Evolutionary conservation across 2,888 invertebrate species (phyloP).

Genomic region (Chouioia cunea): DNA sequence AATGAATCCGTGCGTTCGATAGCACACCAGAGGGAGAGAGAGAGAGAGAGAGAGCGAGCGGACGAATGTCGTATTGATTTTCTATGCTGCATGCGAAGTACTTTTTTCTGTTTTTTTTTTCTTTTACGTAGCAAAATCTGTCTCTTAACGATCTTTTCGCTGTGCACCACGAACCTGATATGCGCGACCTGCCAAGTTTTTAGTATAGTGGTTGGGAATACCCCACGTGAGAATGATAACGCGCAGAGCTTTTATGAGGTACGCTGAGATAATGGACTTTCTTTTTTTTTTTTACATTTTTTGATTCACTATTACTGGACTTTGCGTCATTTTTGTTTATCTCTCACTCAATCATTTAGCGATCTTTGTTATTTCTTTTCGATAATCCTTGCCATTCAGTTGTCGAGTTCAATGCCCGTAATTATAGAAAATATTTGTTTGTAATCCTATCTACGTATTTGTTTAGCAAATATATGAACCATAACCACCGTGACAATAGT

Average conservation of each 20-base stretch:
- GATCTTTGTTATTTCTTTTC: no score
- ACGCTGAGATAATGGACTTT: not conserved
- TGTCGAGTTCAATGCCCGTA: no score
- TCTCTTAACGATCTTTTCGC: slow-evolving; percentile 26
- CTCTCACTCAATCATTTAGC: no score
- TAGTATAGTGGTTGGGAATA: not conserved
- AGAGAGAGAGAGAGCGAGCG: not conserved
- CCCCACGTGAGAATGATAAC: not conserved
- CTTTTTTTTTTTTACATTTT: not conserved
- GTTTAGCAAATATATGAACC: no score
- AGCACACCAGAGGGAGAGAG: not conserved
- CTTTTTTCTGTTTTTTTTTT: slow-evolving; percentile 3
- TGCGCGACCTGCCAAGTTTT: not conserved
- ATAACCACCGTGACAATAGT: no score
- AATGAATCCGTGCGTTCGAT: slow-evolving; percentile 58
- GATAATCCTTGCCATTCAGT: no score
- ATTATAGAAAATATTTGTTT: no score
- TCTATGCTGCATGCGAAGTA: slow-evolving; percentile 39
- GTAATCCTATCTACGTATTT: no score
- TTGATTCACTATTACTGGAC: not conserved
- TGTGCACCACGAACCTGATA: not conserved
- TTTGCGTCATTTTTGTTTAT: no score
- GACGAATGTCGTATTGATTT: slow-evolving; percentile 39
- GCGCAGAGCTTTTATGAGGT: not conserved
- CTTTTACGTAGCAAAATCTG: slow-evolving; percentile 29